Evolutionary conservation across 1,140 invertebrate genomes (phyloP), one percentile per base, ranked within the genome.

Genomic region (Lepidotrigona ventralis): DNA sequence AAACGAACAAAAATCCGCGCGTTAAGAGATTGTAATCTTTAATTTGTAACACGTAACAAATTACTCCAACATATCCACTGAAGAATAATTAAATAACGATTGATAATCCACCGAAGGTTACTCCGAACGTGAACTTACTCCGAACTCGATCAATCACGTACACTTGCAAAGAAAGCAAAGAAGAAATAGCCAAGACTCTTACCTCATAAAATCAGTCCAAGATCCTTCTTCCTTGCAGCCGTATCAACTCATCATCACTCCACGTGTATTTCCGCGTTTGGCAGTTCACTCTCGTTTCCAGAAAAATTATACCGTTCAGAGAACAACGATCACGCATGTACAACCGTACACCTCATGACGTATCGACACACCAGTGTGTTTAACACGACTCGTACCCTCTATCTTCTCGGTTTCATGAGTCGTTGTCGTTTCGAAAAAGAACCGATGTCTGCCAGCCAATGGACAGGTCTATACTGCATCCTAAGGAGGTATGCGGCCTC

Each of bases 381-480:
- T 17, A n/a, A 23, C 46, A 64, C 69, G 54, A 77, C 58, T 72
- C 33, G 58, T 69, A 26, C 19, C 58, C 63, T 77, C 71, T 80
- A 78, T 66, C 58, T 46, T 78, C 86, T 75, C 77, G 77, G 86
- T 78, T 73, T 85, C 87, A 83, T 81, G 84, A 76, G 79, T 76
- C 71, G 85, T 63, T 71, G 89, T 85, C 77, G 89, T 87, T 86
- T 89, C 84, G 84, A 85, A 89, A 90, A 90, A 87, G 90, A 89
- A 87, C 88, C 91, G 91, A 90, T 92, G 91, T 92, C 91, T 88
- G 86, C 89, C 84, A 91, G 89, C 85, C 91, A 89, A 91, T 90
- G 90, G 89, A 90, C 90, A 92, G 90, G 88, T 89, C 90, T 88
- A 90, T 87, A 93, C 92, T 93, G 92, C 92, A 93, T 93, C 90